Evolutionary conservation across 2,797 vertebrate genomes (phyloP), one percentile per base, ranked within the genome.

Genomic region (Acipenser transmontanus): DNA sequence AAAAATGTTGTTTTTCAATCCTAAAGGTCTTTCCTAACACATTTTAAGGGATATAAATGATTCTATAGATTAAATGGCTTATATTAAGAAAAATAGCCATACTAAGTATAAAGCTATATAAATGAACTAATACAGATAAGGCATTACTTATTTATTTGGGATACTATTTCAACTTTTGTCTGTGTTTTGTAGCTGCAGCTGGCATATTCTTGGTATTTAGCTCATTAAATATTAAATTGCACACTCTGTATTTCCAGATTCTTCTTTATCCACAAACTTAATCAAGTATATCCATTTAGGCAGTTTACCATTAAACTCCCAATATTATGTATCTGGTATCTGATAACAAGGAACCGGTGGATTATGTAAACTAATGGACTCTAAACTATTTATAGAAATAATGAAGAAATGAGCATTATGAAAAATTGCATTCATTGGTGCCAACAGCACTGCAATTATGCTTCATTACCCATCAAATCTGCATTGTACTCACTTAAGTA

Each of bases 131-230:
- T 34, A 34, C 34, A 34, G 34, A 34, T 34, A 34, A 34, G 34
- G 34, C 34, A 62, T 77, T 70, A 79, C 74, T 73, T 77, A 74
- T 71, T 74, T 73, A 75, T 79, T 73, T 66, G 66, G 69, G 73
- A 74, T 73, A 73, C 68, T 70, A 72, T 77, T 79, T 73, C 70
- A 47, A 50, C 50, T 71, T 71, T 74, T 76, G 63, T 51, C 64
- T 57, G 34, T 57, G 34, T 65, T 65, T 65, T 56, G 64, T 59
- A 50, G 56, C 64, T 57, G 64, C 64, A 57, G 51, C 62, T 49
- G 48, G 7, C 13, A 12, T 49, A 60, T 52, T 64, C 66, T 70
- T 61, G 49, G 66, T 68, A 66, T 72, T 52, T 48, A 64, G n/a
- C 66, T 73, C 68, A 76, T 77, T 70, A 77, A 77, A 77, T 68